Conservation (phyloP, 2,113 vertebrate genomes). For the Vimba vimba region DNA sequence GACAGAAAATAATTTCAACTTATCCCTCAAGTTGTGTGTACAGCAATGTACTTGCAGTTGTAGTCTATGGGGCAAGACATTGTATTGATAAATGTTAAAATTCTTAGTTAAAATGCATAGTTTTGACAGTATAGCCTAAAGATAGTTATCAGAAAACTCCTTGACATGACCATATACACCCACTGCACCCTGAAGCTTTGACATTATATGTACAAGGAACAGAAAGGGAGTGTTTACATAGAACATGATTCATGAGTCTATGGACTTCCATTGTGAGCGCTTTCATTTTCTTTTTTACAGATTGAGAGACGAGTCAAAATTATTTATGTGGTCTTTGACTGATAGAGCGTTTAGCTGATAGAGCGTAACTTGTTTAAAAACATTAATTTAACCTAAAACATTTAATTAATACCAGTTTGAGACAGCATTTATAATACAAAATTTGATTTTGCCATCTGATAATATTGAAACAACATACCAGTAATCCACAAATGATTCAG, state of each 20-base stretch:
- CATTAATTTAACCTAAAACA: not conserved
- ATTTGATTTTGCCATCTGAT: not conserved
- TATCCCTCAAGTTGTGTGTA: not conserved
- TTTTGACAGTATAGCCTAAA: not conserved
- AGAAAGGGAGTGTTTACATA: not conserved
- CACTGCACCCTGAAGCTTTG: not conserved
- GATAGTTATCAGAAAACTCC: not conserved
- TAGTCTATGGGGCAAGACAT: not conserved
- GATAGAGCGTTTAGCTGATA: not conserved
- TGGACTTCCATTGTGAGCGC: not conserved
- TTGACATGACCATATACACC: not conserved
- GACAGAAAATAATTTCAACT: not conserved
- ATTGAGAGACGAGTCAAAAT: not conserved
- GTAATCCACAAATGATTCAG: not conserved
- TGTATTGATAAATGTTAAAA: not conserved
- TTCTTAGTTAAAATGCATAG: not conserved
- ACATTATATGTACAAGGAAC: not conserved
- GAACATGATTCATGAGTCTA: not conserved
- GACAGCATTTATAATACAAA: not conserved
- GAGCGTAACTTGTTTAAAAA: not conserved
- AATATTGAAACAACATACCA: not conserved
- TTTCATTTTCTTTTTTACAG: not conserved
- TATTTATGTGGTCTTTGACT: not conserved
- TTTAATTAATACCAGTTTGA: not conserved
- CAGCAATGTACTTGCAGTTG: not conserved